phyloP scores from a whole-genome alignment of 1,140 invertebrate genomes.

The Drosophila cardini region DNA sequence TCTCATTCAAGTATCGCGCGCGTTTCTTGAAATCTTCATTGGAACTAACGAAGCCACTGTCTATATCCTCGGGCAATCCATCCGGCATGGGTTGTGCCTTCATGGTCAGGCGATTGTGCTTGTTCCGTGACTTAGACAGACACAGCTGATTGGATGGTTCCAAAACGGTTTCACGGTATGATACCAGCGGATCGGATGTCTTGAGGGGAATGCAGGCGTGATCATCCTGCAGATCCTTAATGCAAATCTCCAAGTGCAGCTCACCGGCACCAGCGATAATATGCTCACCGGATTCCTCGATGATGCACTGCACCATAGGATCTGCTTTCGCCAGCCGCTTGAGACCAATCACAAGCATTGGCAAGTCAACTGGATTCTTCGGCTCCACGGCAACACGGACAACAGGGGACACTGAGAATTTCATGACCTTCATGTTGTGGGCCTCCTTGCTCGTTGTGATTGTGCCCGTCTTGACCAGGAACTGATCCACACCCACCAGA shows the following conservation, averaged over 20 bases:
- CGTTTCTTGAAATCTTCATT: constrained; percentile 98
- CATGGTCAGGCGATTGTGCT: constrained; percentile 99
- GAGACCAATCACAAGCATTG: constrained; percentile 98
- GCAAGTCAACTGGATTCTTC: constrained; percentile 99
- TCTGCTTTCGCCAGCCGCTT: constrained; percentile 99
- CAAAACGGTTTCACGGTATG: constrained; percentile 98
- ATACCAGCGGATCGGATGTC: constrained; percentile 99
- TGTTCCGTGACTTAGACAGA: constrained; percentile 99
- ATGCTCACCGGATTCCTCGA: constrained; percentile 99
- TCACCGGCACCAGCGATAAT: constrained; percentile 99
- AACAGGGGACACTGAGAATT: constrained; percentile 99
- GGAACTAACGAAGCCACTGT: constrained; percentile 96
- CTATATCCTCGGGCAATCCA: constrained; percentile 98
- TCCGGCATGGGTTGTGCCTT: constrained; percentile 97
- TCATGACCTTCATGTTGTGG: constrained; percentile 99
- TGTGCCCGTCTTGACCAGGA: constrained; percentile 99
- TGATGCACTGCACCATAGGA: constrained; percentile 99
- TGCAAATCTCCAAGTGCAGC: constrained; percentile 99
- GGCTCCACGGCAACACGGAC: constrained; percentile 99
- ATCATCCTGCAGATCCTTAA: constrained; percentile 99
- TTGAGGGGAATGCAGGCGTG: constrained; percentile 99
- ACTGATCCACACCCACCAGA: constrained; percentile 99
- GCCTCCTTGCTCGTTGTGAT: constrained; percentile 99
- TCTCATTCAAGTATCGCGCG: constrained; percentile 95
- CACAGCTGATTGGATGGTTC: constrained; percentile 97